Evolutionary conservation across 1,140 invertebrate genomes (phyloP).

Genomic region (Lordiphosa mommai): DNA sequence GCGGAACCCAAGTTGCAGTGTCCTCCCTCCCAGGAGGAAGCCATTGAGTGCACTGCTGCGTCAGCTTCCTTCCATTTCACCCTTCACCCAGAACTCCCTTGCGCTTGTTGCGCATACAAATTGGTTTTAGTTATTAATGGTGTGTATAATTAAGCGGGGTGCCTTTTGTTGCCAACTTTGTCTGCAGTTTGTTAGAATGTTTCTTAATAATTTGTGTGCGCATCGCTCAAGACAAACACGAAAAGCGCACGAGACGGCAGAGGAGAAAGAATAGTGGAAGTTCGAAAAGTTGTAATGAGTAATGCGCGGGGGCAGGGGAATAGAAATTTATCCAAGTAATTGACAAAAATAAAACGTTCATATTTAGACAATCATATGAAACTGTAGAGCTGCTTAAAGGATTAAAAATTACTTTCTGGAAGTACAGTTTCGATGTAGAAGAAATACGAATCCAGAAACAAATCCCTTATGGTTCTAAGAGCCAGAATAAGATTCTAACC

Average conservation of each 20-base stretch:
- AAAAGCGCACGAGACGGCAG: neutral
- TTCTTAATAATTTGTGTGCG: constrained; percentile 73
- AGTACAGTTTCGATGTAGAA: too few species aligned
- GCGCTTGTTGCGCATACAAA: constrained; percentile 65
- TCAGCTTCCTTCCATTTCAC: neutral
- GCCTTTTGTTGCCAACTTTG: constrained; percentile 74
- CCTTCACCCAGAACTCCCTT: constrained; percentile 30
- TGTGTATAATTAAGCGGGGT: constrained; percentile 74
- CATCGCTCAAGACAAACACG: constrained; percentile 39
- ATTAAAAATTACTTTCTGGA: too few species aligned
- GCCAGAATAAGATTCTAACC: too few species aligned
- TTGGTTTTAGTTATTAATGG: constrained; percentile 78
- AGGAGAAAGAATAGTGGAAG: too few species aligned
- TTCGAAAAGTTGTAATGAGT: too few species aligned
- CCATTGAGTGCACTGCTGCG: constrained; percentile 24
- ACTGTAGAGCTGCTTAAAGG: too few species aligned
- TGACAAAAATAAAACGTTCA: too few species aligned
- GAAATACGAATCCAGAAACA: too few species aligned
- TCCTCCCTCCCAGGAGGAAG: constrained; percentile 20
- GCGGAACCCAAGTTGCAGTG: constrained; percentile 19
- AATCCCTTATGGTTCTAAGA: too few species aligned
- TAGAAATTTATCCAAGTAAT: too few species aligned
- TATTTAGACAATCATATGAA: too few species aligned
- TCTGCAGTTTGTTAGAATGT: constrained; percentile 72
- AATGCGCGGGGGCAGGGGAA: too few species aligned